Base-by-base conservation (phyloP, 2,113 vertebrate genomes). In the Erpornis zantholeuca region DNA sequence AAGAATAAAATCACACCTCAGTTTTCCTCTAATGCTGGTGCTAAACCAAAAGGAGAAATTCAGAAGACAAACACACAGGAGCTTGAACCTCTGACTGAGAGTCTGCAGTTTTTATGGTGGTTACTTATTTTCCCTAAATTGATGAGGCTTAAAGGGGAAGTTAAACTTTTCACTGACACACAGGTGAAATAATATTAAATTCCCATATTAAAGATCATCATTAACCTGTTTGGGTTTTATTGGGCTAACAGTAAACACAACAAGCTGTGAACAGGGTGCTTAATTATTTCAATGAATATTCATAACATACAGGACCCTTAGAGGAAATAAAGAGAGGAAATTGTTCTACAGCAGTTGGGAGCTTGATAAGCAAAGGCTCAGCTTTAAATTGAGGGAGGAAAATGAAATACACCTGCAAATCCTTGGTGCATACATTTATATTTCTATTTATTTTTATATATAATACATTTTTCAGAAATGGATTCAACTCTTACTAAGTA, bases 281-380 rank as follows among this genome's bases (percentile, higher is more conserved):
- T 97, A 94, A 96, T 98, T 94, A 94, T 90, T 57, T 12, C 78
- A 15, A 90, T 97, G 98, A 97, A 97, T 97, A 98, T 97, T 98
- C 97, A 98, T 97, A 73, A 88, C 3, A 0, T 15, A 20, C 68
- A 56, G 94, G 86, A 82, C 68, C 61, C 63, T 68, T 29, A 7
- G 90, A 88, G 89, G 90, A 83, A 92, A 87, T 92, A 89, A 87
- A 90, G 75, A 28, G 86, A 65, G 83, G 84, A 71, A 75, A 82
- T 70, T 31, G 42, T 80, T 87, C 27, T 13, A 9, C 4, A 6
- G 65, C 1, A 16, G 24, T 40, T 5, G 38, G 63, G 65, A 68
- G 80, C 47, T 31, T 71, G 94, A 82, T 36, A 36, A 63, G 80
- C 16, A n/a, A 44, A 82, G 12, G 11, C 21, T 52, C 2, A 3